Evolutionary conservation across 2,888 invertebrate genomes (phyloP).

Genomic region (Apodemia mormo): DNA sequence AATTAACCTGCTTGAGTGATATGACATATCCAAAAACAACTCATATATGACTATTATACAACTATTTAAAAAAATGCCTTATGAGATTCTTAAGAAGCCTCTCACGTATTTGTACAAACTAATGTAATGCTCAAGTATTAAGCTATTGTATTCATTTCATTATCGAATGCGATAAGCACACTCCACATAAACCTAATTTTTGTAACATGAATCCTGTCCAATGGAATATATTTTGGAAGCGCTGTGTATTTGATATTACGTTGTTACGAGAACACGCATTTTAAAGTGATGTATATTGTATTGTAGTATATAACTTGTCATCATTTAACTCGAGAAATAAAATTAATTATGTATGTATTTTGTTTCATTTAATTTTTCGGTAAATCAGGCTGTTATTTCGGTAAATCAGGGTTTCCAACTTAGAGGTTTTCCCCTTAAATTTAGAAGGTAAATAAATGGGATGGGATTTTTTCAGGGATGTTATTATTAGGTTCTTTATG

Average conservation of each 20-base stretch:
- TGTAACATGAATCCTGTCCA: slow-evolving; percentile 1
- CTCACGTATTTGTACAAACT: not conserved
- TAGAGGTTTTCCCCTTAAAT: no score
- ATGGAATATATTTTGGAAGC: slow-evolving; percentile 13
- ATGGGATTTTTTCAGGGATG: no score
- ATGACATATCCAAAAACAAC: no score
- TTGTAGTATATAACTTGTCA: slow-evolving; percentile 11
- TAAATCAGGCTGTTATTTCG: not conserved
- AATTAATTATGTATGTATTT: not conserved
- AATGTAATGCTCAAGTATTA: slow-evolving; percentile 1
- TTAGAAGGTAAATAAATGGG: no score
- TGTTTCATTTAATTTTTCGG: not conserved
- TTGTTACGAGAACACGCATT: slow-evolving; percentile 12
- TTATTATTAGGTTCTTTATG: no score
- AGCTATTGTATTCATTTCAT: not conserved
- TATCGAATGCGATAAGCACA: not conserved
- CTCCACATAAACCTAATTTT: not conserved
- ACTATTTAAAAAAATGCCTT: not conserved
- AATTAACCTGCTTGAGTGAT: no score
- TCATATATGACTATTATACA: no score
- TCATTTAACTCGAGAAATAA: slow-evolving; percentile 14
- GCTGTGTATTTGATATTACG: slow-evolving; percentile 15
- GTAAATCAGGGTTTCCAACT: no score
- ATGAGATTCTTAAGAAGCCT: not conserved
- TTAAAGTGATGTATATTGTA: slow-evolving; percentile 15